phyloP scores from a whole-genome alignment of 92 coral and sea anemone genomes.

The Paramuricea clavata region DNA sequence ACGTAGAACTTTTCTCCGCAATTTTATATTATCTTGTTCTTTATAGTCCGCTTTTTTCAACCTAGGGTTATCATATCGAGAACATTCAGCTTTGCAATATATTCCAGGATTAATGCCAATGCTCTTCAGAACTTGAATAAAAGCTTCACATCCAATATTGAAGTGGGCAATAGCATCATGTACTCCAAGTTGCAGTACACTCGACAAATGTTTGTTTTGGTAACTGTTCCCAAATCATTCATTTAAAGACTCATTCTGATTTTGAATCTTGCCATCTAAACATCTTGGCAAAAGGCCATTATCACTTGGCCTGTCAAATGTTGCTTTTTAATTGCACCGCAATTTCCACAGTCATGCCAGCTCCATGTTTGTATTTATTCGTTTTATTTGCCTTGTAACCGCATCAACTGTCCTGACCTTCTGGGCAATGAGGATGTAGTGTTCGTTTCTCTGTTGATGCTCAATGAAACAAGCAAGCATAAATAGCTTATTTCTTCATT shows the following conservation, averaged over 20 bases:
- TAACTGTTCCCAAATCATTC: conserved; percentile 38
- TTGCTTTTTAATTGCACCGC: neutral
- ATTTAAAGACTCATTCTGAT: too few species aligned
- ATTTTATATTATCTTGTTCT: neutral
- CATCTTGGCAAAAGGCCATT: conserved; percentile 28
- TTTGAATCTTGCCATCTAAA: conserved; percentile 38
- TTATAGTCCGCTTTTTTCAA: neutral
- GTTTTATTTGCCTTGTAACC: conserved; percentile 17
- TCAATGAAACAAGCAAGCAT: conserved; percentile 62
- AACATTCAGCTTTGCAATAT: too few species aligned
- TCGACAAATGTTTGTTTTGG: conserved; percentile 43
- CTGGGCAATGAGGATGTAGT: conserved; percentile 57
- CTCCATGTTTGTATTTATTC: too few species aligned
- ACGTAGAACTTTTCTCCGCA: neutral
- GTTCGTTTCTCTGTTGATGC: conserved; percentile 35
- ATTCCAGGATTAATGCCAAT: conserved; percentile 19
- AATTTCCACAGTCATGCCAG: conserved; percentile 14
- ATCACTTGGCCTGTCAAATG: conserved; percentile 15
- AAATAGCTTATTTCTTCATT: conserved; percentile 60
- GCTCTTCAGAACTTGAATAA: neutral
- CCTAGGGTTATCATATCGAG: neutral
- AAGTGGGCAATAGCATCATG: too few species aligned
- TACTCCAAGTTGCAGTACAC: conserved; percentile 46
- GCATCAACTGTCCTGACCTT: conserved; percentile 64
- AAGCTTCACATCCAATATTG: conserved; percentile 32